Percentiles rank a stretch among this genome's conserved stretches.
phyloP scores from a whole-genome alignment of 2,797 vertebrate genomes.

The Enteromius anoplus region DNA sequence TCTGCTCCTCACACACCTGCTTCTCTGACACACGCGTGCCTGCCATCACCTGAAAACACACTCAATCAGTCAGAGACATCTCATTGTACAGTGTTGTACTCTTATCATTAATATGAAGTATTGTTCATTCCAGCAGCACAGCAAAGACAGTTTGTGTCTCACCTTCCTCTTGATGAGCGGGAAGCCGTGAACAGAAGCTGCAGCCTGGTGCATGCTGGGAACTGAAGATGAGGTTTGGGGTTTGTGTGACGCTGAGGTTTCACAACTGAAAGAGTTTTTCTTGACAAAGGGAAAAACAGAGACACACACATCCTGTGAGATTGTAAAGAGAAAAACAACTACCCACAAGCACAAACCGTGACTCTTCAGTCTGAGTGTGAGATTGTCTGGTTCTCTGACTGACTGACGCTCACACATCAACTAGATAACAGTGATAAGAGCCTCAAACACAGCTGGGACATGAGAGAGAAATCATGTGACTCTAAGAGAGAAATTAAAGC shows the following conservation, averaged over 20 bases:
- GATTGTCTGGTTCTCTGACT: not conserved
- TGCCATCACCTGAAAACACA: constrained; percentile 81
- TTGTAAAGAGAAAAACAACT: not conserved
- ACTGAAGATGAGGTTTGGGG: constrained; percentile 72
- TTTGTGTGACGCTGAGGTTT: constrained; percentile 72
- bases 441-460: too few relatives aligned
- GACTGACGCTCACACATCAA: not conserved
- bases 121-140: not conserved
- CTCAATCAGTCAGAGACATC: not conserved
- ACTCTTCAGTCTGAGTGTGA: not conserved
- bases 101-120: not conserved
- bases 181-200: constrained; percentile 87
- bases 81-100: not conserved
- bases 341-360: not conserved
- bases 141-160: constrained; percentile 12
- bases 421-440: not conserved
- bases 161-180: constrained; percentile 95
- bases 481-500: not conserved
- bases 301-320: not conserved
- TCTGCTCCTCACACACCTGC: constrained; percentile 83
- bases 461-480: not conserved
- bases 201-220: constrained; percentile 74
- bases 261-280: constrained; percentile 82
- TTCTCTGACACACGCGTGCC: constrained; percentile 80
- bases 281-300: constrained; percentile 71